phyloP scores from a whole-genome alignment of 2,797 vertebrate genomes.

The Bradypodion ventrale region DNA sequence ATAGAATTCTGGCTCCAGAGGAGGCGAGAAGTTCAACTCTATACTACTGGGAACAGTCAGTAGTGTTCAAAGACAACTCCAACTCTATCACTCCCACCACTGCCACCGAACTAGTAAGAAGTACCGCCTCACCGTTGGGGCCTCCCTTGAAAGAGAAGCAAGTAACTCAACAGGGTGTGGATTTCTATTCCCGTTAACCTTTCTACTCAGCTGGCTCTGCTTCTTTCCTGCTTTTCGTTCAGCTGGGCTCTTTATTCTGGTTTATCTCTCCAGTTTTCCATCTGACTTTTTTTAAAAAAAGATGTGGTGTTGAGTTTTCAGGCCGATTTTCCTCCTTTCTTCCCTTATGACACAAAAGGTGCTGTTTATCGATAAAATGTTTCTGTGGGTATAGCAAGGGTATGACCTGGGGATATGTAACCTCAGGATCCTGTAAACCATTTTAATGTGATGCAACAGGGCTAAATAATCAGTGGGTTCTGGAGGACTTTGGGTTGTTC shows the following conservation, averaged over 20 bases:
- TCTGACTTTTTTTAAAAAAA: background rate
- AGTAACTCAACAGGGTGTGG: background rate
- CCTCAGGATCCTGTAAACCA: constrained; percentile 2
- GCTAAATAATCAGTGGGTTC: background rate
- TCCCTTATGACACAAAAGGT: background rate
- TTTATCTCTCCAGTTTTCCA: background rate
- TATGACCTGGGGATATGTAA: background rate
- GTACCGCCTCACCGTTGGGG: background rate
- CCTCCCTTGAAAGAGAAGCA: background rate
- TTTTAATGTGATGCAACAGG: background rate
- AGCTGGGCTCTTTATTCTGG: background rate
- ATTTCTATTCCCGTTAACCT: background rate
- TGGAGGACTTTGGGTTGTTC: background rate
- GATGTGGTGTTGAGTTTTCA: background rate
- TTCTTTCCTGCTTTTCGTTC: background rate
- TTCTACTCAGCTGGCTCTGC: background rate
- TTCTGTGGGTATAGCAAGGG: background rate
- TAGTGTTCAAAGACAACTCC: background rate
- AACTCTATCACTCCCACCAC: background rate
- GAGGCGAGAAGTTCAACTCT: background rate
- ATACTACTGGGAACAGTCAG: background rate
- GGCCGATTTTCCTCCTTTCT: background rate
- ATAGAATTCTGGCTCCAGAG: background rate
- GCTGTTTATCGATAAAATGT: background rate
- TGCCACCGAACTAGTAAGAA: background rate